Evolutionary conservation across 2,113 vertebrate species (phyloP).

Genomic region (Callipepla californica): DNA sequence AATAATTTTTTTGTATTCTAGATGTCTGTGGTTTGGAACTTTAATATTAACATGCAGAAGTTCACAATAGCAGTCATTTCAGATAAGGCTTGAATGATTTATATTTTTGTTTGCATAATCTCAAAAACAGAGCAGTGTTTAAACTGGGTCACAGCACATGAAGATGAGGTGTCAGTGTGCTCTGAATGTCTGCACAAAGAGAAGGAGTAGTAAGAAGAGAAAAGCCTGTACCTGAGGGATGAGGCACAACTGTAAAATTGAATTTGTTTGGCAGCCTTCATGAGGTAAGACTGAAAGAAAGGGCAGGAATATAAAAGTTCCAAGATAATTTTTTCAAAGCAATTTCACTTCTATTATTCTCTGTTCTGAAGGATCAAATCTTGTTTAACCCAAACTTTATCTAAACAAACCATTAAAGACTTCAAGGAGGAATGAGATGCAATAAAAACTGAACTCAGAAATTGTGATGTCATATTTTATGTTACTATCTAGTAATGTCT

Average conservation of each 20-base stretch:
- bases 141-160: neutral
- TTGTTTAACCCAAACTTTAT: slow-evolving; percentile 9
- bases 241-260: neutral
- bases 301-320: neutral
- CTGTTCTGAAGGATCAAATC: neutral
- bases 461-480: neutral
- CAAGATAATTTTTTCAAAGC: neutral
- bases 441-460: neutral
- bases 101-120: neutral
- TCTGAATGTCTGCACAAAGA: neutral
- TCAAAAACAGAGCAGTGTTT: neutral
- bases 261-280: neutral
- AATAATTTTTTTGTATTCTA: neutral
- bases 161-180: neutral
- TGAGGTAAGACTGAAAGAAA: neutral
- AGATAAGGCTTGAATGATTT: neutral
- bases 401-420: neutral
- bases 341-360: neutral
- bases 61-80: neutral
- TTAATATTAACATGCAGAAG: neutral
- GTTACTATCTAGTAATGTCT: neutral
- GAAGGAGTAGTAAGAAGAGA: neutral
- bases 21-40: neutral
- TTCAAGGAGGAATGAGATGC: neutral
- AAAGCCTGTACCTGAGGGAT: neutral